Conservation (phyloP, 1,140 invertebrate species). For the Apolygus lucorum region DNA sequence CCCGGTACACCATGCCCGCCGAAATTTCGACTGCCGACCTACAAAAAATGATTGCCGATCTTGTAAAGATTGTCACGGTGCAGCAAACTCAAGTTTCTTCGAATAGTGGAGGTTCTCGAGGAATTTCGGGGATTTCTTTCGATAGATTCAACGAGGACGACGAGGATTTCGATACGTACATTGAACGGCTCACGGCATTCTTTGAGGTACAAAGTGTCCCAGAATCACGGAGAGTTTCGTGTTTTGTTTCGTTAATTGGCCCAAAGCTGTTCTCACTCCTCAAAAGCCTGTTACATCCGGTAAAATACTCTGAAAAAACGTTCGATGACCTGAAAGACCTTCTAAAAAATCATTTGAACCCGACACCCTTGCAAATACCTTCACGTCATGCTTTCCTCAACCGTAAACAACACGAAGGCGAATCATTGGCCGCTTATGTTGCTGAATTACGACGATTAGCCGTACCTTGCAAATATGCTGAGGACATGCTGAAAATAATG, state of each 20-base stretch:
- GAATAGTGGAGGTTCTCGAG: neutral
- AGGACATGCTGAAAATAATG: neutral
- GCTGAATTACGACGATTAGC: neutral
- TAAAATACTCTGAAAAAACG: neutral
- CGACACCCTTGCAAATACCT: conserved; percentile 6
- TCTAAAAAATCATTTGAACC: neutral
- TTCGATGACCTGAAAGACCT: neutral
- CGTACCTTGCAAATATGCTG: conserved; percentile 4
- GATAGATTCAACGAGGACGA: conserved; percentile 9
- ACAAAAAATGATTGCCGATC: conserved; percentile 6
- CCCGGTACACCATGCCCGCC: too few species aligned
- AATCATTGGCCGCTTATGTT: neutral
- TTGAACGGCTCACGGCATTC: conserved; percentile 4
- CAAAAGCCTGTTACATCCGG: neutral
- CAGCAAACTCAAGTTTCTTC: neutral
- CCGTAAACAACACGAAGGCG: conserved; percentile 5
- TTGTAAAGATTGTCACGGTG: neutral
- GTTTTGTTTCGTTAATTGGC: conserved; percentile 4
- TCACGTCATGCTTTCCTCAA: conserved; percentile 7
- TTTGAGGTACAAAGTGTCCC: conserved; percentile 3
- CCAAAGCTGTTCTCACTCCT: neutral
- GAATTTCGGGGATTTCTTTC: conserved; percentile 4
- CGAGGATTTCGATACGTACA: conserved; percentile 5
- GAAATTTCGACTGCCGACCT: neutral
- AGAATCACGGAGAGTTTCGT: neutral